Evolutionary conservation across 2,888 invertebrate species (phyloP), one percentile per base, ranked within the genome.

Genomic region (Apamea epomidion): DNA sequence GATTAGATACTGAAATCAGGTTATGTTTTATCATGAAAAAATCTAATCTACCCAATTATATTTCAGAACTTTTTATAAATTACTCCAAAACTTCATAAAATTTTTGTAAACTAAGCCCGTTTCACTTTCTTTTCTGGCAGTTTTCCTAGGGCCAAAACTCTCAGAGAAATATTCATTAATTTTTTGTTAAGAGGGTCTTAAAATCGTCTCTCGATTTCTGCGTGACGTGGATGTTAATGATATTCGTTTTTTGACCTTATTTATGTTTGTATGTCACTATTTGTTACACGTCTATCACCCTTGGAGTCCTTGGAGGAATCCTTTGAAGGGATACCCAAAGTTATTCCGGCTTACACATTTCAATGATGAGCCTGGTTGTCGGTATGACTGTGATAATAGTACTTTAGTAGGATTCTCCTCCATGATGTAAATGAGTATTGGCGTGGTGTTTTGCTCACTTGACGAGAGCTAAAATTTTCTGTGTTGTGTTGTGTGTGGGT

Each of bases 181-280:
- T 87, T 85, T 76, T 83, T 48, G 12, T 78, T 64, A 74, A 81
- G 76, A 86, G 29, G 82, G 77, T 86, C 76, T 85, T 86, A 85
- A 87, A 90, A 89, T 82, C 85, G 78, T 89, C 84, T 88, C 76
- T 65, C 64, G 84, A 88, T 89, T 84, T 84, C 58, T 86, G 91
- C 91, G 92, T 92, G 92, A 90, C 87, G 82, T 82, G 91, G 67
- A 76, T 84, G 42, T 60, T 82, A 87, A 91, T 77, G 71, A 67
- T 81, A 54, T 83, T 65, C 58, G 60, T 75, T 80, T 75, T 78
- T 72, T 45, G 60, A 72, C 60, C 76, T 45, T 64, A 74, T 87
- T 76, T 74, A 73, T 62, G 62, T 80, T 74, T 69, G 72, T 48
- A 37, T 80, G 60, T 76, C 65, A 62, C 54, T 75, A 25, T 37